These are phyloP conservation scores for Drosophila neocordata DNA, from an alignment of 1,140 invertebrate genomes.

Conservation along the genomic window DNA sequence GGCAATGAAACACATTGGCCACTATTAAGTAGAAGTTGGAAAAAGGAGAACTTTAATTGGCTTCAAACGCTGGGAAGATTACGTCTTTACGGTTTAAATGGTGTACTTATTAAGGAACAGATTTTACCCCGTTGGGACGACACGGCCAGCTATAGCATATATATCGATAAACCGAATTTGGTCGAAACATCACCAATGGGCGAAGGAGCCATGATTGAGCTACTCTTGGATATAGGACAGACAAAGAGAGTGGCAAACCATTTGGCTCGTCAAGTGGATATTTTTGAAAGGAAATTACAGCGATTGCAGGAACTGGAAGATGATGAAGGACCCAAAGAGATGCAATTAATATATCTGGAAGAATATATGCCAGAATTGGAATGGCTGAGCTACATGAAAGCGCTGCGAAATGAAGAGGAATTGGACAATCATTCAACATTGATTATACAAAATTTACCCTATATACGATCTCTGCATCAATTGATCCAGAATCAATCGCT, in stretches of 20 bases:
- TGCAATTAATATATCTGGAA: conserved; percentile 68
- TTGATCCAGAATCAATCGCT: conserved; percentile 46
- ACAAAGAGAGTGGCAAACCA: conserved; percentile 73
- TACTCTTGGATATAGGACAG: conserved; percentile 73
- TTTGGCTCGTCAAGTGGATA: conserved; percentile 61
- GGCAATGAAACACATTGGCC: conserved; percentile 57
- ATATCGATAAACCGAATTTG: conserved; percentile 69
- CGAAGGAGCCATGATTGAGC: conserved; percentile 74
- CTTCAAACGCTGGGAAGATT: conserved; percentile 60
- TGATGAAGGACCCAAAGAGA: conserved; percentile 70
- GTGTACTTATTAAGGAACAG: conserved; percentile 68
- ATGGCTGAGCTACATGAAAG: conserved; percentile 60
- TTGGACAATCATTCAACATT: conserved; percentile 54
- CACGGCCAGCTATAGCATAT: conserved; percentile 59
- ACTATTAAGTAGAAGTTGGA: conserved; percentile 65
- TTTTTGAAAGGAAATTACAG: conserved; percentile 66
- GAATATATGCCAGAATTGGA: conserved; percentile 66
- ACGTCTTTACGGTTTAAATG: conserved; percentile 67
- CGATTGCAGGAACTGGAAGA: conserved; percentile 74
- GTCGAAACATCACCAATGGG: conserved; percentile 69
- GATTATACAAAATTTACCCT: conserved; percentile 72
- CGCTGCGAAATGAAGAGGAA: conserved; percentile 27
- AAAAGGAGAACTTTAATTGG: conserved; percentile 66
- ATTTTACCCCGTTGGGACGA: conserved; percentile 77
- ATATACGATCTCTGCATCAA: conserved; percentile 57